phyloP scores from a whole-genome alignment of 2,113 vertebrate species.

The Argyrosomus japonicus region DNA sequence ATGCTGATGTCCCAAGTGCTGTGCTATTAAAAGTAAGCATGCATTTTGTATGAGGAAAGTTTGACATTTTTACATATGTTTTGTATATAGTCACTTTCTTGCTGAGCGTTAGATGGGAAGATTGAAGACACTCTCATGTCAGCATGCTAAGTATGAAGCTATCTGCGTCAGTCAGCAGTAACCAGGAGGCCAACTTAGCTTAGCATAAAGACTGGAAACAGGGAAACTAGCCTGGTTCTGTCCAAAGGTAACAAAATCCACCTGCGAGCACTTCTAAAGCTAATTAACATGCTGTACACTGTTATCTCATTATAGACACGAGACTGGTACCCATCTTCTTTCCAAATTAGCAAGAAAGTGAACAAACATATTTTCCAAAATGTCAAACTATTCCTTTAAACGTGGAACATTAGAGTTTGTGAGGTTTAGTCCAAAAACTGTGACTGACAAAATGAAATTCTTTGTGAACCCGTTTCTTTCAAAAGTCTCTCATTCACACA shows the following conservation, averaged over 20 bases:
- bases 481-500: not conserved
- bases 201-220: too few relatives aligned
- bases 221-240: too few relatives aligned
- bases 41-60: not conserved
- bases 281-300: too few relatives aligned
- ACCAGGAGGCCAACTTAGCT: not conserved
- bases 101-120: not conserved
- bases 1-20: not conserved
- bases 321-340: not conserved
- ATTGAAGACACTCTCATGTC: not conserved
- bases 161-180: not conserved
- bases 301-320: not conserved
- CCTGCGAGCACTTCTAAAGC: not conserved
- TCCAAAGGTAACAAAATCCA: too few relatives aligned
- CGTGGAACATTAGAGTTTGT: not conserved
- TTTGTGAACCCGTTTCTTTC: constrained; percentile 26
- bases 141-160: not conserved
- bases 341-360: not conserved
- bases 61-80: not conserved
- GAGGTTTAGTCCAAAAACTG: not conserved
- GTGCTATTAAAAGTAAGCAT: not conserved
- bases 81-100: not conserved
- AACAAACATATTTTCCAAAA: not conserved
- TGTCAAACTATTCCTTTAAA: not conserved
- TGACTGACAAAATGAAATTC: not conserved